phyloP scores from a whole-genome alignment of 2,888 invertebrate genomes.

The Epistrophella euchroma region DNA sequence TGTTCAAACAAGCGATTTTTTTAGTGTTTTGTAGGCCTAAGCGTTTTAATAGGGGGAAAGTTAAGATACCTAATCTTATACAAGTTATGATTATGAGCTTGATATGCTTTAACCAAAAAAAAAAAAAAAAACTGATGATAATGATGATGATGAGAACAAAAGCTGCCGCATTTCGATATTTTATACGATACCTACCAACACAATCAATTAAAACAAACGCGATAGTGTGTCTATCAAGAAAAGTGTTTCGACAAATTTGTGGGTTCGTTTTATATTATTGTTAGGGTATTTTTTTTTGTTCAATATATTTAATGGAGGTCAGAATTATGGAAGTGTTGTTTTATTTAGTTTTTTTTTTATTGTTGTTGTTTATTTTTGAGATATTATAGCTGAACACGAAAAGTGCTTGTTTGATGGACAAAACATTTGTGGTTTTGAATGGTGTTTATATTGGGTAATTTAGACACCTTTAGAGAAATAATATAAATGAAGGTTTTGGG shows the following conservation, averaged over 20 bases:
- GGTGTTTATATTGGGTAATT: slow-evolving; percentile 24
- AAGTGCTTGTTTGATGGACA: slow-evolving; percentile 19
- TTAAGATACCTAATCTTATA: not conserved
- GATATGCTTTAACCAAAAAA: not conserved
- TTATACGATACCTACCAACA: not conserved
- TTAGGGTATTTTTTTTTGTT: not conserved
- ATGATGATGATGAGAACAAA: slow-evolving; percentile 21
- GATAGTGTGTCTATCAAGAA: not conserved
- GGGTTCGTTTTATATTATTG: not conserved
- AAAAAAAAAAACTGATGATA: not conserved
- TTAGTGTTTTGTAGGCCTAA: slow-evolving; percentile 5
- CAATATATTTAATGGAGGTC: not conserved
- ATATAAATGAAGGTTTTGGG: not conserved
- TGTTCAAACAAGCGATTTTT: not conserved
- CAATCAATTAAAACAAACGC: slow-evolving; percentile 38
- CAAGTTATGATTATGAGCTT: not conserved
- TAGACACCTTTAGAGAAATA: slow-evolving; percentile 19
- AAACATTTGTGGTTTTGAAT: slow-evolving; percentile 31
- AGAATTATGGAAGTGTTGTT: not conserved
- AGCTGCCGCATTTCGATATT: slow-evolving; percentile 10
- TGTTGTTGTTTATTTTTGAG: slow-evolving; percentile 6
- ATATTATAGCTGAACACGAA: slow-evolving; percentile 24
- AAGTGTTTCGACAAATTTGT: slow-evolving; percentile 32
- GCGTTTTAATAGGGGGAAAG: slow-evolving; percentile 5
- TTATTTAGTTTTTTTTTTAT: not conserved